Percentiles rank a stretch among this genome's conserved stretches.
Conservation (phyloP, 2,113 vertebrate species). For the Sinocyclocheilus anshuiensis region DNA sequence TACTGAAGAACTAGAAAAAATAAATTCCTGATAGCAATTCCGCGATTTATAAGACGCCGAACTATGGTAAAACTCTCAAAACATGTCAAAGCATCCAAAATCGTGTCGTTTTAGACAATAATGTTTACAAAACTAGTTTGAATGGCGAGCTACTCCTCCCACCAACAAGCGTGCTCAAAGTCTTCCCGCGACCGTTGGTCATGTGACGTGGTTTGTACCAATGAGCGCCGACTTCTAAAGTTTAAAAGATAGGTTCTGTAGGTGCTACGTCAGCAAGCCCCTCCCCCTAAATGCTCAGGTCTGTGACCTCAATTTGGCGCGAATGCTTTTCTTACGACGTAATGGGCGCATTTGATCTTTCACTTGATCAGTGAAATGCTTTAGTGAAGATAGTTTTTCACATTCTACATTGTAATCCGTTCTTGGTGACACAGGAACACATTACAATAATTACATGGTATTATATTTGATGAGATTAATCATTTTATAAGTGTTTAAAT, state of each 20-base stretch:
- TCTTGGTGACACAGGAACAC: not conserved
- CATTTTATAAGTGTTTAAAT: not conserved
- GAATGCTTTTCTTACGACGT: slow-evolving; percentile 60
- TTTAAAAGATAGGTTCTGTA: slow-evolving; percentile 81
- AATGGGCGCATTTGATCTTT: not conserved
- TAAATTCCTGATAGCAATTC: not conserved
- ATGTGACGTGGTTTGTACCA: slow-evolving; percentile 76
- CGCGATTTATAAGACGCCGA: not conserved
- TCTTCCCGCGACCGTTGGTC: slow-evolving; percentile 97
- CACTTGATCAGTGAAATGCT: not conserved
- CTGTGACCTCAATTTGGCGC: slow-evolving; percentile 76
- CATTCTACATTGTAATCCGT: not conserved
- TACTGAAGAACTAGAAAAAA: not conserved
- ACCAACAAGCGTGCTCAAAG: slow-evolving; percentile 71
- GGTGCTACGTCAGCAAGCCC: slow-evolving; percentile 55
- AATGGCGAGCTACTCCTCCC: slow-evolving; percentile 65
- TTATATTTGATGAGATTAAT: slow-evolving; percentile 23
- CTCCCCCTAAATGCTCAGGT: not conserved
- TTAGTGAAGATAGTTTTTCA: slow-evolving; percentile 9
- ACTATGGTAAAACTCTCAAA: not conserved
- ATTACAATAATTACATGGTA: not conserved
- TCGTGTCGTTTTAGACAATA: slow-evolving; percentile 36
- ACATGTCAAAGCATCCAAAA: slow-evolving; percentile 28
- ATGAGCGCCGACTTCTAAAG: slow-evolving; percentile 67
- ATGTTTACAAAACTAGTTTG: slow-evolving; percentile 74